Percentiles rank a stretch among this genome's conserved stretches.
Evolutionary conservation across 2,113 vertebrate genomes (phyloP).

Genomic region (Lates calcarifer): DNA sequence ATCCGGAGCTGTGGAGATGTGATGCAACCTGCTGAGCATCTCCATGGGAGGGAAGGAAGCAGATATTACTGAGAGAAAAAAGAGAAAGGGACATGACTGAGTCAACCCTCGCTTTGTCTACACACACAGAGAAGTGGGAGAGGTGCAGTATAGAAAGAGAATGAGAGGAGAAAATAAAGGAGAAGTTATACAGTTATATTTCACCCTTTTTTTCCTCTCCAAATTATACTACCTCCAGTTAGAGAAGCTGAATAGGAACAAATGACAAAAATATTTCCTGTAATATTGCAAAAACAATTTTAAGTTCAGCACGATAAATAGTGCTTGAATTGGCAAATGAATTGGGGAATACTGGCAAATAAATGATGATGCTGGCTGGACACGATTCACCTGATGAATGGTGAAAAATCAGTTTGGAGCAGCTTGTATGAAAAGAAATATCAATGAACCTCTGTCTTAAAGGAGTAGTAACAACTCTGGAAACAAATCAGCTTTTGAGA

Average conservation of each 20-base stretch:
- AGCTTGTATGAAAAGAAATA: background rate
- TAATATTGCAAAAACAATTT: constrained; percentile 1
- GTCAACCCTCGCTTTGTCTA: background rate
- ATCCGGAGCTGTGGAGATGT: constrained; percentile 24
- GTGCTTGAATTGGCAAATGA: background rate
- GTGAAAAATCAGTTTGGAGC: background rate
- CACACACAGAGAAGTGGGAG: background rate
- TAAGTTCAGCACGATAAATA: background rate
- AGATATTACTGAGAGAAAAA: constrained; percentile 17
- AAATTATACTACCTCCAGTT: background rate
- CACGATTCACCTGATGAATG: constrained; percentile 8
- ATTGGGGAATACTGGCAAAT: constrained; percentile 5
- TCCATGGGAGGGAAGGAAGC: constrained; percentile 26
- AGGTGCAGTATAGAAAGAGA: background rate
- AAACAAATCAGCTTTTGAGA: background rate
- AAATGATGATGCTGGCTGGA: background rate
- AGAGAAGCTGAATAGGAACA: background rate
- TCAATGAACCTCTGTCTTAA: background rate
- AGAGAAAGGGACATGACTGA: constrained; percentile 10
- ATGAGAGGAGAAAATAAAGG: background rate
- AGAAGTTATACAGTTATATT: background rate
- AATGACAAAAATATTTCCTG: constrained; percentile 12
- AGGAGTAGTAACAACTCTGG: background rate
- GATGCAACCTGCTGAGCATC: constrained; percentile 42
- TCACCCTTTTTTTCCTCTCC: background rate